Evolutionary conservation across 1,140 invertebrate genomes (phyloP), one percentile per base, ranked within the genome.

Genomic region (Helicoverpa armigera): DNA sequence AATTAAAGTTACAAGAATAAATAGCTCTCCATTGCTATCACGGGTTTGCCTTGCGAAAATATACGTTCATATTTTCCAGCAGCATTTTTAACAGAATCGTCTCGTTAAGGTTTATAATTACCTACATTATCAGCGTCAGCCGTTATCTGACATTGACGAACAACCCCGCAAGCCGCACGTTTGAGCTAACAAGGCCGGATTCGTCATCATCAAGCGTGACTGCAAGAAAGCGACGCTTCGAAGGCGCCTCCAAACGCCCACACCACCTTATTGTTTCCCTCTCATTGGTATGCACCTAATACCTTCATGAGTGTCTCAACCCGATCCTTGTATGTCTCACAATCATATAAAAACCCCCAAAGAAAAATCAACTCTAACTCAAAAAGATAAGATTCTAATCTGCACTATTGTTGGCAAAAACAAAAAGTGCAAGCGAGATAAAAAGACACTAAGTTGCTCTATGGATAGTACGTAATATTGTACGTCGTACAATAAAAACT

Each of bases 271-370:
- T 76, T 76, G 73, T 76, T 74, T 50, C 56, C 35, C 43, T 43
- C 73, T 76, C 56, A 76, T 76, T 76, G 56, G 73, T 76, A 76
- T 76, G 73, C 73, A 51, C 50, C 58, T 50, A 76, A 76, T 50
- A 63, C 31, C 73, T 3, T 43, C 58, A 61, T 63, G 73, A 72
- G 73, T 61, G 56, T 60, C 43, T 51, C 56, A 60, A 76, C 35
- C 13, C 58, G 10, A 51, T 43, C 16, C 50, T 63, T 76, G 58
- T 61, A 29, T 35, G 54, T 76, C 58, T 63, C 16, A 76, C 58
- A 76, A 76, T 50, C 56, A 63, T 16, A 76, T 23, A 69, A 18
- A 50, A 14, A 53, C 29, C 14, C 58, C 13, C n/a, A 56, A 14
- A 1, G 16, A 35, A 76, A 76, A 76, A 63, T 35, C 5, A 63